These are phyloP conservation scores for Caenorhabditis macrosperma DNA, from an alignment of 2,888 invertebrate genomes.

Conservation along the genomic window DNA sequence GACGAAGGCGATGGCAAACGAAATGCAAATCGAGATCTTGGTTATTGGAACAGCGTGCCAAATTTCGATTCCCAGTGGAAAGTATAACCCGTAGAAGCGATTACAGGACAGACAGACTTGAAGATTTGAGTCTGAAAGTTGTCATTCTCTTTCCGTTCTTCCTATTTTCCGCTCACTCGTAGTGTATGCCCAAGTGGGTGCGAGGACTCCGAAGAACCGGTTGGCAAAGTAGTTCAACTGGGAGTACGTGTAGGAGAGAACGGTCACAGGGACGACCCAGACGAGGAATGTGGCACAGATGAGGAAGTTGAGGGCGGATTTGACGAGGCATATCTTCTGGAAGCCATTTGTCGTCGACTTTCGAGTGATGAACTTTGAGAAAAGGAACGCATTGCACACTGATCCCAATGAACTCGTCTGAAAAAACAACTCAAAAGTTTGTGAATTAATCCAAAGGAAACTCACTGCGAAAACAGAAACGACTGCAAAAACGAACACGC, in stretches of 20 bases:
- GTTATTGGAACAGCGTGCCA: neutral
- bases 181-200: constrained; percentile 2
- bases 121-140: neutral
- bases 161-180: neutral
- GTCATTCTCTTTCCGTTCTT: too few relatives aligned
- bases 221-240: constrained; percentile 5
- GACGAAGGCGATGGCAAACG: neutral
- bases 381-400: constrained; percentile 7
- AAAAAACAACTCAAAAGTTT: neutral
- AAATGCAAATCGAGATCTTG: neutral
- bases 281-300: constrained; percentile 25
- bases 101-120: constrained; percentile 27
- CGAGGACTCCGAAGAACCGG: constrained; percentile 1
- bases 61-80: constrained; percentile 8
- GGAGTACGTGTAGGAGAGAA: constrained; percentile 3
- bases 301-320: constrained; percentile 19
- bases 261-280: constrained; percentile 40
- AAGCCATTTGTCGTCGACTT: constrained; percentile 16
- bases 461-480: neutral
- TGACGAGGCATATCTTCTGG: constrained; percentile 28
- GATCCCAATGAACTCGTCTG: constrained; percentile 24
- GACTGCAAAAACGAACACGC: constrained; percentile 10
- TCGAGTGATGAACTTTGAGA: constrained; percentile 10
- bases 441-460: neutral
- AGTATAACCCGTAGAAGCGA: constrained; percentile 12